Evolutionary conservation across 2,888 invertebrate species (phyloP), one percentile per base, ranked within the genome.

Genomic region (Hedya salicella): DNA sequence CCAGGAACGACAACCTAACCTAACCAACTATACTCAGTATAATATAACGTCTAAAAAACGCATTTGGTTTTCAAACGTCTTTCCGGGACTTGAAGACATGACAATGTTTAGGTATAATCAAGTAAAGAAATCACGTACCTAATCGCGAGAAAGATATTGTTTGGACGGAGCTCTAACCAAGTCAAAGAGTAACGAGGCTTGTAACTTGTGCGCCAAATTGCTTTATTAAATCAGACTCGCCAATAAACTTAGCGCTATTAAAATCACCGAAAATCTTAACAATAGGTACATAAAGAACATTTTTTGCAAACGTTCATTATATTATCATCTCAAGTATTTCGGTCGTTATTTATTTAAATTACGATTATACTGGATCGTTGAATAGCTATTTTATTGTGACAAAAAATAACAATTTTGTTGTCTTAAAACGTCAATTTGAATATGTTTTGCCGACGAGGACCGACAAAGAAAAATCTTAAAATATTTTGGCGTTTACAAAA

Each of bases 161-260:
- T 19, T 19, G 9, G 17, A 30, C 30, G 44, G 32, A 56, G 44
- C 11, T 25, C 4, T 56, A 42, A 9, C 46, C 59, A 60, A 48
- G 59, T 59, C 59, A 60, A 48, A 48, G 49, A 60, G 36, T 49
- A 48, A 54, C 16, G 25, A 53, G 30, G 30, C 40, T 17, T 39
- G 46, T 39, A 63, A 63, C 40, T 63, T 56, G 48, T 40, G 21
- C 54, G 46, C 54, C 32, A 42, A 66, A 54, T 48, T 40, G 48
- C 48, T 66, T 61, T 21, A 66, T 61, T 42, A 42, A 66, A 60
- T 61, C 53, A 48, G 66, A 30, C 19, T 40, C 39, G 48, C 42
- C 48, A 48, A 48, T 42, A 59, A 49, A 44, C 21, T 40, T 36
- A 32, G 39, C 53, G 46, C 32, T 21, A n/a, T n/a, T n/a, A 19